Percentiles rank a stretch among this genome's conserved stretches.
phyloP scores from a whole-genome alignment of 2,888 invertebrate species.

The Tetragnatha montana region DNA sequence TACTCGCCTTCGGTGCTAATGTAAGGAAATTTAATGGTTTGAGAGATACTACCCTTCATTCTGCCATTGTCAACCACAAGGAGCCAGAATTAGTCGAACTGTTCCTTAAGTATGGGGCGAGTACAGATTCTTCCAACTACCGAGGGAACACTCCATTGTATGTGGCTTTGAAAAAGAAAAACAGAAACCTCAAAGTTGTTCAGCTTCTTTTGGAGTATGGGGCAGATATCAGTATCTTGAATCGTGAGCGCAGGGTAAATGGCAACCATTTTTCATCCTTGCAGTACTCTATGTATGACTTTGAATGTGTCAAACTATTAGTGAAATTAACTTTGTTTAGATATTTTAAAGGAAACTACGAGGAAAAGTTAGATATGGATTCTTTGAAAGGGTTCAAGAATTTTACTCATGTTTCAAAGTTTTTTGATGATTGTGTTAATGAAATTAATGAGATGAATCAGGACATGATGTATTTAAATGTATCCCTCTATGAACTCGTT shows the following conservation, averaged over 20 bases:
- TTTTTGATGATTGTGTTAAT: not conserved
- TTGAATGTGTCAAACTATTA: not conserved
- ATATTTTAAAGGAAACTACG: not conserved
- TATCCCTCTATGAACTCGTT: not conserved
- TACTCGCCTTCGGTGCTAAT: not conserved
- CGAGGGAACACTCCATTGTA: not conserved
- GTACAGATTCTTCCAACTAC: not conserved
- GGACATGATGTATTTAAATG: not conserved
- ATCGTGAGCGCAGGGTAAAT: not conserved
- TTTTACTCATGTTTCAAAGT: not conserved
- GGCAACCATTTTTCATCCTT: not conserved
- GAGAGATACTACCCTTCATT: not conserved
- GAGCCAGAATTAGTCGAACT: not conserved
- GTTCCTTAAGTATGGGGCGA: not conserved
- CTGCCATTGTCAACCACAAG: not conserved
- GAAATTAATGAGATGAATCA: not conserved
- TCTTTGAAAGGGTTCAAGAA: not conserved
- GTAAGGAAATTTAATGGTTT: not conserved
- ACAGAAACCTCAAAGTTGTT: not conserved
- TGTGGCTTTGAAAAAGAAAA: not conserved
- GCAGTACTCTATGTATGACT: not conserved
- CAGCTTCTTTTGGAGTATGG: not conserved
- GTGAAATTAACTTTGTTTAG: not conserved
- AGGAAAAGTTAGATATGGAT: not conserved
- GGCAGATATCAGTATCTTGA: not conserved